A percentile compares a stretch with the other conserved stretches of the same genome.
These are phyloP conservation scores for Plagodis dolabraria DNA, from an alignment of 2,888 invertebrate species.

Conservation along the genomic window DNA sequence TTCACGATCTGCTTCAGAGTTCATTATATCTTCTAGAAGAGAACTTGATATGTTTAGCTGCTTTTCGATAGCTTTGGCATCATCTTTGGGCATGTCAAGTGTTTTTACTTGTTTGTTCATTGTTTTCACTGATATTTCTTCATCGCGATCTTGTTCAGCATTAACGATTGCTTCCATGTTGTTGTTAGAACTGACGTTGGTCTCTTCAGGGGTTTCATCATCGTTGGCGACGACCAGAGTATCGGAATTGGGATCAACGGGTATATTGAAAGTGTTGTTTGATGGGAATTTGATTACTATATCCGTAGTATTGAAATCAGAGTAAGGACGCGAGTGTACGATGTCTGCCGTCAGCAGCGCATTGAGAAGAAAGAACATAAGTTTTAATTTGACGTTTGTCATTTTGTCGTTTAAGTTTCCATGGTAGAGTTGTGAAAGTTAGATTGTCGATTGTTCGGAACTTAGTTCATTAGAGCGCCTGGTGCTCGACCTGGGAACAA, in stretches of 20 bases:
- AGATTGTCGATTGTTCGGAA: constrained; percentile 25
- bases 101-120: constrained; percentile 53
- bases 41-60: constrained; percentile 78
- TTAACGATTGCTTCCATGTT: constrained; percentile 70
- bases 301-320: constrained; percentile 52
- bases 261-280: constrained; percentile 68
- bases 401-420: constrained; percentile 59
- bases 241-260: constrained; percentile 72
- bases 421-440: constrained; percentile 42
- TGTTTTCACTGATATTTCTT: constrained; percentile 61
- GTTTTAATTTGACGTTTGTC: constrained; percentile 81
- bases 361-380: constrained; percentile 74
- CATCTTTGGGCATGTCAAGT: constrained; percentile 53
- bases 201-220: constrained; percentile 61
- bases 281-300: constrained; percentile 59
- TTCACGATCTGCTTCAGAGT: constrained; percentile 78
- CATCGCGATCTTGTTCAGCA: constrained; percentile 73
- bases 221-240: constrained; percentile 72
- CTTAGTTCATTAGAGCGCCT: constrained; percentile 40
- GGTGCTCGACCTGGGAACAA: constrained; percentile 54
- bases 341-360: constrained; percentile 69
- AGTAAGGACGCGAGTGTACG: constrained; percentile 69
- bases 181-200: constrained; percentile 64
- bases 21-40: constrained; percentile 74
- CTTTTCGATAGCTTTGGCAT: constrained; percentile 59